Evolutionary conservation across 2,113 vertebrate species (phyloP), one percentile per base, ranked within the genome.

Genomic region (Geococcyx californianus): DNA sequence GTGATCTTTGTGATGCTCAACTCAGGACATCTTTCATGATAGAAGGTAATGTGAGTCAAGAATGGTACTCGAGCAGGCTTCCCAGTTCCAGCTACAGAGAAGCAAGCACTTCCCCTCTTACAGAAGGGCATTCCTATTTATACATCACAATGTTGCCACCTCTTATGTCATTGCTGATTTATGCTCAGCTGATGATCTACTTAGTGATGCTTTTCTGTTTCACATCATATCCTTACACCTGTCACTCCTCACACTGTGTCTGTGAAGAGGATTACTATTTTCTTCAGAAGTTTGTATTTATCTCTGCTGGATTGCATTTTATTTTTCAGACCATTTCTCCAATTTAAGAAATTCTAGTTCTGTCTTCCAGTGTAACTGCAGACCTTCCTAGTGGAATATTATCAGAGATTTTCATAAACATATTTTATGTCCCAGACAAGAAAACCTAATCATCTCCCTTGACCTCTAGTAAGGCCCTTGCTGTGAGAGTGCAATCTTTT

Each of bases 21-120:
- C 42, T 91, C 38, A 55, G 49, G 49, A 56, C 34, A n/a, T 25
- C 21, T n/a, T 54, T 45, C 36, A 14, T 36, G 18, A 44, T 9
- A 52, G 9, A 68, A 34, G 16, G 24, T 16, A 54, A 36, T 16
- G 7, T 13, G 16, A 74, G 13, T 38, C 18, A 10, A 70, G 36
- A 25, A 23, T 0, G 0, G 12, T 36, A 44, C n/a, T 74, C 44
- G 52, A 80, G 79, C 40, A 56, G 13, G 31, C 67, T 74, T 68
- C 36, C 47, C 33, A 51, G 72, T 12, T 59, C 21, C 47, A 67
- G 29, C 38, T 64, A n/a, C 34, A 40, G 69, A 7, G 10, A 9
- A 60, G 76, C 26, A 68, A 47, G 9, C 29, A 40, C 74, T 19
- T 58, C 63, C 16, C 9, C 45, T 80, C 45, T 74, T 25, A 47